Percentiles rank a stretch among this genome's conserved stretches.
Conservation (phyloP, 1,140 invertebrate species). For the Aphidius gifuensis region DNA sequence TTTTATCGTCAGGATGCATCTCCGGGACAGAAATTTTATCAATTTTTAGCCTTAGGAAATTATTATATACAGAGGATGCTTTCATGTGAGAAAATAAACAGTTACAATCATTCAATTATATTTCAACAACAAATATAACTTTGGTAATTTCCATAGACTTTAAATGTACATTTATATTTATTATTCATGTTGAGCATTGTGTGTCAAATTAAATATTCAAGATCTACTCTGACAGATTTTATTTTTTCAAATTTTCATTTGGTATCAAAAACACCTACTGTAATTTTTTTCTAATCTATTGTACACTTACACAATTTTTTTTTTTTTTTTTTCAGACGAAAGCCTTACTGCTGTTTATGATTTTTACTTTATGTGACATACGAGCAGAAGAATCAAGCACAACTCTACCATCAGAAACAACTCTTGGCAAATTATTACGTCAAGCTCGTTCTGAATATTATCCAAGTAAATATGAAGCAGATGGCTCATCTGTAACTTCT, state of each 20-base stretch:
- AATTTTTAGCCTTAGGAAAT: slow-evolving; percentile 13
- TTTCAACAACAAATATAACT: too few species aligned
- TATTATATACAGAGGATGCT: neutral
- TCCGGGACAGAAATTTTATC: slow-evolving; percentile 26
- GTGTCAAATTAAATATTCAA: too few species aligned
- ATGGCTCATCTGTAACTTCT: slow-evolving; percentile 36
- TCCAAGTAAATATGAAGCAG: slow-evolving; percentile 37
- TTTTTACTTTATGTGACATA: slow-evolving; percentile 9
- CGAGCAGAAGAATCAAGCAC: slow-evolving; percentile 22
- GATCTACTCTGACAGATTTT: too few species aligned
- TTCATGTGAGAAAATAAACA: too few species aligned
- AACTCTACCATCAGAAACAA: slow-evolving; percentile 29
- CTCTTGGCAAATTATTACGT: slow-evolving; percentile 40
- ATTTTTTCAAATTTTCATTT: too few species aligned
- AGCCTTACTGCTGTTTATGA: slow-evolving; percentile 14
- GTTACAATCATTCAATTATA: too few species aligned
- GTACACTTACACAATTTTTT: too few species aligned
- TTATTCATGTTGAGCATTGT: too few species aligned
- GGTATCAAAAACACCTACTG: too few species aligned
- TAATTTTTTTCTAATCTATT: too few species aligned
- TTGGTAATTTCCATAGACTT: too few species aligned
- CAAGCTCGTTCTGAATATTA: slow-evolving; percentile 44
- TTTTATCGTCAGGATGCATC: slow-evolving; percentile 25
- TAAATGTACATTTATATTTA: too few species aligned
- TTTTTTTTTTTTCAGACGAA: slow-evolving; percentile 9